Evolutionary conservation across 2,113 vertebrate genomes (phyloP).

Genomic region (Melanocharis versteri): DNA sequence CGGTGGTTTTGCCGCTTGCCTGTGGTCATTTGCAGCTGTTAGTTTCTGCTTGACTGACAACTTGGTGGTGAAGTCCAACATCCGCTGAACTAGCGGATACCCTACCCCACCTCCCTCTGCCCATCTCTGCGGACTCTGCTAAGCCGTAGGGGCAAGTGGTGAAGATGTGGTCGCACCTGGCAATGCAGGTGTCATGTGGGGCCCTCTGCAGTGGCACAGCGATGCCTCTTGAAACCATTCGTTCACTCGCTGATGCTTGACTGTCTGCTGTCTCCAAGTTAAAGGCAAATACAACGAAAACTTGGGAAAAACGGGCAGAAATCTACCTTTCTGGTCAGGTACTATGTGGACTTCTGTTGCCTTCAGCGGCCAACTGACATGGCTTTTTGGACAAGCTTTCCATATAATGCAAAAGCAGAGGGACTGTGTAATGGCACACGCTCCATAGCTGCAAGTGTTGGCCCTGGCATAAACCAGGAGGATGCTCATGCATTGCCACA

Average conservation of each 20-base stretch:
- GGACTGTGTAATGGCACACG: too few relatives aligned
- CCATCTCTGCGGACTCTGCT: not conserved
- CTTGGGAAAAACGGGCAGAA: not conserved
- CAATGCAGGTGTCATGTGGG: rapidly evolving
- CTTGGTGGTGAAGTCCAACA: not conserved
- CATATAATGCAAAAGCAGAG: not conserved
- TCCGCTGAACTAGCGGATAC: too few relatives aligned
- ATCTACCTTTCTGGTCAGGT: not conserved
- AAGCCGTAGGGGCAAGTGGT: not conserved
- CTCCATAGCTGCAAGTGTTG: not conserved
- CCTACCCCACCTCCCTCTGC: not conserved
- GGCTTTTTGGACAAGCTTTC: not conserved
- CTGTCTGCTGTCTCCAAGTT: not conserved
- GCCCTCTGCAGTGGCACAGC: not conserved
- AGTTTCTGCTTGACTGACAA: rapidly evolving
- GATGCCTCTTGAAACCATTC: not conserved
- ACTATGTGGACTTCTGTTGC: not conserved
- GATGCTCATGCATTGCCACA: not conserved
- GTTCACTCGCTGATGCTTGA: rapidly evolving
- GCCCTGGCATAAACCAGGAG: not conserved
- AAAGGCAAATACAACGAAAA: not conserved
- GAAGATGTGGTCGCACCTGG: rapidly evolving
- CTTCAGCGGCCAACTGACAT: not conserved
- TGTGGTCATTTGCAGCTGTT: rapidly evolving
- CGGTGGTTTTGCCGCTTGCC: not conserved